A percentile compares a stretch with the other conserved stretches of the same genome.
Evolutionary conservation across 2,888 invertebrate species (phyloP).

Genomic region (Aspidiotus destructor): DNA sequence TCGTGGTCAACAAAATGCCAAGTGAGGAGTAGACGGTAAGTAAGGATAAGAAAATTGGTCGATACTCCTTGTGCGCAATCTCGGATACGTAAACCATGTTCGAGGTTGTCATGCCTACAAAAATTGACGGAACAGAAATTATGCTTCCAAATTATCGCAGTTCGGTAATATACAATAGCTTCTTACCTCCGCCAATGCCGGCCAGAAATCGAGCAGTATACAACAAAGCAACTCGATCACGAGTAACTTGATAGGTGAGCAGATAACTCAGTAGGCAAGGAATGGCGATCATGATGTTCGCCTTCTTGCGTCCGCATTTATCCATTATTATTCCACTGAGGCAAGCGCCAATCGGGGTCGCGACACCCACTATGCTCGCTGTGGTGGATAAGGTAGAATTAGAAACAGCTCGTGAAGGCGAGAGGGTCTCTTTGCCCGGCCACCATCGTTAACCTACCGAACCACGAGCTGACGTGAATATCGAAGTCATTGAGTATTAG

Average conservation of each 20-base stretch:
- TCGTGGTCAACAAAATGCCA: conserved; percentile 49
- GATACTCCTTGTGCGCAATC: conserved; percentile 47
- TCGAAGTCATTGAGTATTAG: conserved; percentile 44
- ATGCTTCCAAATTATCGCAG: background rate
- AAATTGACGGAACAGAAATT: background rate
- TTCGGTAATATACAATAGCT: background rate
- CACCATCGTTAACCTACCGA: conserved; percentile 43
- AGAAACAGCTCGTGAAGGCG: too few relatives aligned
- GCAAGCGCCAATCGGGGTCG: conserved; percentile 48
- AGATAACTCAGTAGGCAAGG: conserved; percentile 48
- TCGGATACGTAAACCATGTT: conserved; percentile 51
- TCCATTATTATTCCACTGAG: conserved; percentile 51
- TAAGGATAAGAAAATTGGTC: conserved; percentile 49
- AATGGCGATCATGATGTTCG: conserved; percentile 44
- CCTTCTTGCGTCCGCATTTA: conserved; percentile 46
- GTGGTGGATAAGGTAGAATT: background rate
- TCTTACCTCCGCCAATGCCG: conserved; percentile 46
- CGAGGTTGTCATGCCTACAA: conserved; percentile 47
- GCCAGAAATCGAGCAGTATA: conserved; percentile 48
- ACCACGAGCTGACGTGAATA: conserved; percentile 49
- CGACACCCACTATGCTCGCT: conserved; percentile 51
- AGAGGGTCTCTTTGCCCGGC: too few relatives aligned
- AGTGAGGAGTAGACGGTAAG: conserved; percentile 52
- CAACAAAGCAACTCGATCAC: conserved; percentile 40
- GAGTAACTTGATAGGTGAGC: conserved; percentile 44